Base-by-base conservation (phyloP, 2,888 invertebrate species). In the Automeris io region DNA sequence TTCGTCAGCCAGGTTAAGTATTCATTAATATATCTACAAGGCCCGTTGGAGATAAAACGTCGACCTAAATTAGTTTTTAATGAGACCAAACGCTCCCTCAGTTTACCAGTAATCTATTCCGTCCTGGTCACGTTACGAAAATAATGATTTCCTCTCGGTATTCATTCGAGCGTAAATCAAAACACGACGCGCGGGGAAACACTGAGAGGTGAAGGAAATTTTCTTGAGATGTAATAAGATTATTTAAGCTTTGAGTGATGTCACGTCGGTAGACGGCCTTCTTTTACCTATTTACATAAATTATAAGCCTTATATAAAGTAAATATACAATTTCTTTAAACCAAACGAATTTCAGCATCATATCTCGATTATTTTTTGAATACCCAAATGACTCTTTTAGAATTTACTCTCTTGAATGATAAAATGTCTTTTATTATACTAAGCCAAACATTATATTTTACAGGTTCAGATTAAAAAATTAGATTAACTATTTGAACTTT, bases 21-120 rank as follows among this genome's bases (percentile, higher is more conserved):
- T 33, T 16, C 33, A 41, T 45, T 55, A 51, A 46, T 42, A 42
- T 41, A 22, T 36, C 41, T 36, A 44, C 40, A 49, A 49, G 45
- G 36, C 46, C 34, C 45, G 43, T 49, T 43, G 42, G 44, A 59
- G 63, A 67, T 69, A 67, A 69, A 57, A 59, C 49, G 57, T 51
- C 61, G 66, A 49, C 66, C 74, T 51, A 61, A 76, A 75, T 75
- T 67, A 61, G 62, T 59, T 69, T 74, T 72, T 70, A 70, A 70
- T 70, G 68, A 69, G 64, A 49, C 55, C 52, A 47, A 64, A 57
- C 60, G 61, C 46, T 60, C 51, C 48, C 44, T 45, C 45, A 53
- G 57, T 58, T 62, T 54, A 47, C 42, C 46, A 33, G 19, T 33
- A 38, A 29, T 39, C 29, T 34, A 34, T 39, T 33, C 12, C 29